Evolutionary conservation across 2,113 vertebrate species (phyloP), one percentile per base, ranked within the genome.

Genomic region (Oreochromis tanganicae): DNA sequence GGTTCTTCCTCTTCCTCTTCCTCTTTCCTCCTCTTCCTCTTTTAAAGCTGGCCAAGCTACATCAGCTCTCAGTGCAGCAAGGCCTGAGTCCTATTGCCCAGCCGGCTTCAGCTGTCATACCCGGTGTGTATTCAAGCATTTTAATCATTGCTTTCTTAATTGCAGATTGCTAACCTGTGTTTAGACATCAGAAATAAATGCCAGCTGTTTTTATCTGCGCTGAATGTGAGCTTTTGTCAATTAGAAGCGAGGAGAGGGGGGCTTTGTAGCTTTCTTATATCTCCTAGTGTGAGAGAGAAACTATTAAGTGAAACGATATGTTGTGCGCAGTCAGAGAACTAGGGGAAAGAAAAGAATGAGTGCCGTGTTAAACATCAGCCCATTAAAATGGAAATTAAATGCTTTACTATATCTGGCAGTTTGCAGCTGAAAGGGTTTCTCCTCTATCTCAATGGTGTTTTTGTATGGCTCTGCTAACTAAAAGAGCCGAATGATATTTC

Each of bases 21-120:
- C 21, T 21, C 21, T 21, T 21, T 21, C 21, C 21, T 21, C 21
- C 21, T 21, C 21, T 21, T 21, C 21, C 21, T 93, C 8, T 83
- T 86, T 85, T 48, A 48, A 88, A 99, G 98, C 92, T 99, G 95
- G 97, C 97, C 0, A 99, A 99, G 91, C 95, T 99, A 52, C 98
- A 99, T 96, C 98, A 99, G 96, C 96, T 99, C 90, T 98, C 98
- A 3, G 95, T 98, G 92, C 98, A 99, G 38, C 96, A 98, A 91
- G 94, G 95, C 59, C 97, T 98, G 3, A 94, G 96, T 87, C 95
- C 97, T 17, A 92, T 98, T 29, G 95, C 96, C 91, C 97, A 97
- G 91, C 80, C 96, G 19, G 95, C 97, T 41, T 90, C 96, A 10
- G 90, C 93, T n/a, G 93, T 96, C 94, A 89, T 97, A 95, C 95